Evolutionary conservation across 2,797 vertebrate species (phyloP).

Genomic region (Argya squamiceps): DNA sequence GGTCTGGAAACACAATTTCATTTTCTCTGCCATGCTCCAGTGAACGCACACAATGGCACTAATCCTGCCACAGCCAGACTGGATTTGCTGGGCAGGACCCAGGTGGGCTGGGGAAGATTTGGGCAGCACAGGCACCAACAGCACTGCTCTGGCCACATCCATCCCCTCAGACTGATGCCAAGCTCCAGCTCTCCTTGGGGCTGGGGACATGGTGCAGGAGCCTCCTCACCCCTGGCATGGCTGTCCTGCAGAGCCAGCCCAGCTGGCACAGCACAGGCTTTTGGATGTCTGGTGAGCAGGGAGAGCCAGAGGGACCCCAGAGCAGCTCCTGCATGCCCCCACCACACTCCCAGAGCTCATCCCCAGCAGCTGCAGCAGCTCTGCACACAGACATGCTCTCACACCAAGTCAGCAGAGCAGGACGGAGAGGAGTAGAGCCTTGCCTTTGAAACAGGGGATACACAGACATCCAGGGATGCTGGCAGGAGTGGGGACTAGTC

Average conservation of each 20-base stretch:
- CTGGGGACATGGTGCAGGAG: background rate
- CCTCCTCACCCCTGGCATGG: fast-evolving
- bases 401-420: fast-evolving
- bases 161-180: fast-evolving
- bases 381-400: background rate
- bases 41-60: background rate
- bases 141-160: fast-evolving
- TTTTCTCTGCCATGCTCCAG: slow-evolving; percentile 6
- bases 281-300: background rate
- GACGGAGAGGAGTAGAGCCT: background rate
- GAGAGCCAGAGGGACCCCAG: background rate
- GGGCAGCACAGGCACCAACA: background rate
- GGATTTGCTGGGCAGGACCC: slow-evolving; percentile 27
- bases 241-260: background rate
- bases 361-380: background rate
- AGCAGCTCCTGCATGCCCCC: background rate
- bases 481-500: background rate
- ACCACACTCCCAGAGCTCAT: background rate
- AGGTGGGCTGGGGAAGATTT: background rate
- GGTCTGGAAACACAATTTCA: slow-evolving; percentile 40
- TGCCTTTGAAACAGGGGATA: background rate
- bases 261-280: background rate
- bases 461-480: background rate
- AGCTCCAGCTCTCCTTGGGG: fast-evolving
- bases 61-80: slow-evolving; percentile 27